Evolutionary conservation across 1,140 invertebrate species (phyloP).

Genomic region (Episyrphus balteatus): DNA sequence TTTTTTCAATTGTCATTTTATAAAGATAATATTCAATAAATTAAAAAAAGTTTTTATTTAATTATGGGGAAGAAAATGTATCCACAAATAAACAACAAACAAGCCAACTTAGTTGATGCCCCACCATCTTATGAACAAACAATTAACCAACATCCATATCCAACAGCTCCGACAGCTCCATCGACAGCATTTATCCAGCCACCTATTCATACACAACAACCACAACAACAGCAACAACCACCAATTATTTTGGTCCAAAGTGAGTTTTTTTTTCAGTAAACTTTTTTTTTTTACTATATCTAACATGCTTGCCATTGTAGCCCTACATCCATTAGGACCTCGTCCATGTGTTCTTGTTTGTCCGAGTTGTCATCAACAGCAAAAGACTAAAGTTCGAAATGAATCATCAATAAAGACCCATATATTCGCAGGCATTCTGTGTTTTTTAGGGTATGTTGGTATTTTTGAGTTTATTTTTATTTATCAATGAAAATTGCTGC

Average conservation of each 20-base stretch:
- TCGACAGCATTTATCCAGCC: background rate
- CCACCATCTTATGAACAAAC: slow-evolving; percentile 30
- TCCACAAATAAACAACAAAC: background rate
- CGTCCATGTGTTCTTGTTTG: slow-evolving; percentile 39
- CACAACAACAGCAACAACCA: background rate
- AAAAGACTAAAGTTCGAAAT: slow-evolving; percentile 40
- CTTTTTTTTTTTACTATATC: no score
- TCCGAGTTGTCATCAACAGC: slow-evolving; percentile 43
- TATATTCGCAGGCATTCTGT: slow-evolving; percentile 16
- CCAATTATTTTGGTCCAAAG: background rate
- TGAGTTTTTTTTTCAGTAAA: background rate
- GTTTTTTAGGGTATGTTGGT: background rate
- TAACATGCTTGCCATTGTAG: slow-evolving; percentile 11
- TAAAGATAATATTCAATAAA: no score
- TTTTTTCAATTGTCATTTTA: no score
- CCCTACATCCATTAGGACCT: slow-evolving; percentile 34
- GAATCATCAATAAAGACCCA: slow-evolving; percentile 47
- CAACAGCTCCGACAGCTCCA: background rate
- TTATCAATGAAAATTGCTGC: no score
- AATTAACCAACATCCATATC: slow-evolving; percentile 5
- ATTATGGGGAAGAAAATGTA: no score
- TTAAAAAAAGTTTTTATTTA: no score
- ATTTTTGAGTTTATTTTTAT: background rate
- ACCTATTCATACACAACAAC: background rate
- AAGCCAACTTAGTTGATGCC: background rate